A percentile compares a stretch with the other conserved stretches of the same genome.
Evolutionary conservation across 2,113 vertebrate species (phyloP).

Genomic region (Desmodus rotundus): DNA sequence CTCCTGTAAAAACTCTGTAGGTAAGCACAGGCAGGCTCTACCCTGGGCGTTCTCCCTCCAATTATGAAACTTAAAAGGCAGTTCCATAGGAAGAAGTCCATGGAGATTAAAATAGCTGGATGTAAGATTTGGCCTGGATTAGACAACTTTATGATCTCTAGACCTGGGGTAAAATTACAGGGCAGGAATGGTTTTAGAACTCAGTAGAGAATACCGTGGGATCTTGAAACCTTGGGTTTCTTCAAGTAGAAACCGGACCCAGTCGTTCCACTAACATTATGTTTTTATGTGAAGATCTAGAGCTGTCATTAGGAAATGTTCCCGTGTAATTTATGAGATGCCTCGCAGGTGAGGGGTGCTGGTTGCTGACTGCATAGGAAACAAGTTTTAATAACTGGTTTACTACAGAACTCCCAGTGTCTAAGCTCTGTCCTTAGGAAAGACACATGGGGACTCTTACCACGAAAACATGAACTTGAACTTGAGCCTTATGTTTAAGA

Average conservation of each 20-base stretch:
- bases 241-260: constrained; percentile 47
- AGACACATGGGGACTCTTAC: neutral
- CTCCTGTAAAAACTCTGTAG: neutral
- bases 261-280: constrained; percentile 19
- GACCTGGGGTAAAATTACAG: constrained; percentile 55
- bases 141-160: constrained; percentile 40
- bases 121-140: constrained; percentile 46
- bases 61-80: constrained; percentile 51
- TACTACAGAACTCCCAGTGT: neutral
- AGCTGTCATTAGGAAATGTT: constrained; percentile 55
- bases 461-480: neutral
- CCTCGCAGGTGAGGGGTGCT: constrained; percentile 41
- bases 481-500: neutral
- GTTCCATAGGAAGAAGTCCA: neutral
- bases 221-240: constrained; percentile 31
- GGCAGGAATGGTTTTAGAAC: constrained; percentile 37
- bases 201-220: neutral
- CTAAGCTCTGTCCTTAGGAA: neutral
- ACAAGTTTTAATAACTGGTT: constrained; percentile 1
- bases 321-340: constrained; percentile 51
- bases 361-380: neutral
- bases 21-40: neutral
- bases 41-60: constrained; percentile 14
- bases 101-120: constrained; percentile 29
- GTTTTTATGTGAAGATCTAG: constrained; percentile 58